Conservation (phyloP, 2,113 vertebrate species). For the Muntiacus reevesi region DNA sequence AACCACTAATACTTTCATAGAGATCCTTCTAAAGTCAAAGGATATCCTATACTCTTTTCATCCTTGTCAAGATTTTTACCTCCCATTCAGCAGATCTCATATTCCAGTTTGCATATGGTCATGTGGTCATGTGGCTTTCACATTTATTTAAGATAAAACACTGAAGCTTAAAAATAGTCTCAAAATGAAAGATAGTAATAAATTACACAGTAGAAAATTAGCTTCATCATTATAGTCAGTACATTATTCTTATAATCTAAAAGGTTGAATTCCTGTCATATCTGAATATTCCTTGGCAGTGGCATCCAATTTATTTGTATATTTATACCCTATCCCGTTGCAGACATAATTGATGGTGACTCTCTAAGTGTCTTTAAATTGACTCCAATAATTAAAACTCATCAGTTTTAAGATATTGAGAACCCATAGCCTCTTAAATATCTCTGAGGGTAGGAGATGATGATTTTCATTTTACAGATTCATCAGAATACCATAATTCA, state of each 20-base stretch:
- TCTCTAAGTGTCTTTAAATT: constrained; percentile 22
- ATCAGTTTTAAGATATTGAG: constrained; percentile 36
- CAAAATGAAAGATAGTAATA: constrained; percentile 34
- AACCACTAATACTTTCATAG: not conserved
- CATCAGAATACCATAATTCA: not conserved
- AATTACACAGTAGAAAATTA: not conserved
- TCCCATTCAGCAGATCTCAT: not conserved
- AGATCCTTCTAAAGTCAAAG: constrained; percentile 32
- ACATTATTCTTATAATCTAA: not conserved
- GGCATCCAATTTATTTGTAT: constrained; percentile 20
- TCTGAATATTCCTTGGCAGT: not conserved
- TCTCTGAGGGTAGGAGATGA: not conserved
- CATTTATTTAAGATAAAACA: not conserved
- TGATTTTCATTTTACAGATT: constrained; percentile 35
- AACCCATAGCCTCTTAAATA: not conserved
- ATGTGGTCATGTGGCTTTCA: not conserved
- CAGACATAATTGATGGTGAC: constrained; percentile 32
- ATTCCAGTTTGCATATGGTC: not conserved
- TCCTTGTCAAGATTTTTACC: not conserved
- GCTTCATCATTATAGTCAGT: not conserved
- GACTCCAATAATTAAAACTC: constrained; percentile 37
- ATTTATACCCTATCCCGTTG: not conserved
- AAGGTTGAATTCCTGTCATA: constrained; percentile 15
- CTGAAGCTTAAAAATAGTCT: not conserved
- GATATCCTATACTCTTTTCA: not conserved